These are phyloP conservation scores for Ispidina picta DNA, from an alignment of 2,797 vertebrate species.

Conservation along the genomic window DNA sequence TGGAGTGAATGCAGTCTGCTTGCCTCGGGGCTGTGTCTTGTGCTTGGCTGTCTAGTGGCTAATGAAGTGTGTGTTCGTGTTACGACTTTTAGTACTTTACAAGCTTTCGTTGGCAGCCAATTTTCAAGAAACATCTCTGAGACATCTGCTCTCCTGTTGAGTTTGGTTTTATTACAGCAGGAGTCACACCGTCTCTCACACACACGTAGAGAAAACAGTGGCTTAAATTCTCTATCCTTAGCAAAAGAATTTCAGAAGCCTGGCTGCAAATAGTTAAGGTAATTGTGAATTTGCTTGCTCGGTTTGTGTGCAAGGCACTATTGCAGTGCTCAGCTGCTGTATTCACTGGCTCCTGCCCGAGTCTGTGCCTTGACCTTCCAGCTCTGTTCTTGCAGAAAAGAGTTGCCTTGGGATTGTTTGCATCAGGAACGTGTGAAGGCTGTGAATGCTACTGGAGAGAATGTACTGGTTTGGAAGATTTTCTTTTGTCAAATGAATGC, in stretches of 20 bases:
- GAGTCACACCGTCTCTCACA: not conserved
- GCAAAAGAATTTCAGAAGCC: not conserved
- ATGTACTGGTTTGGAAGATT: not conserved
- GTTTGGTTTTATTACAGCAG: not conserved
- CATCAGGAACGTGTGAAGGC: not conserved
- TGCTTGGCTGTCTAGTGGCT: not conserved
- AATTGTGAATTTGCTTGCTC: not conserved
- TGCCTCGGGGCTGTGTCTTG: not conserved
- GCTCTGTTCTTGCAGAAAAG: not conserved
- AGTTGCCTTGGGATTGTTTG: not conserved
- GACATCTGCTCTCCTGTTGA: not conserved
- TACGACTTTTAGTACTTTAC: not conserved
- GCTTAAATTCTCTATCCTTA: not conserved
- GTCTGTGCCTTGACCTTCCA: rapidly evolving
- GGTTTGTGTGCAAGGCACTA: not conserved
- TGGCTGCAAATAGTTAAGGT: not conserved
- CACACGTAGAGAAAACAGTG: not conserved
- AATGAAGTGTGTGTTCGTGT: constrained; percentile 7
- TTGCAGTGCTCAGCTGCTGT: not conserved
- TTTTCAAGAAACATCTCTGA: not conserved
- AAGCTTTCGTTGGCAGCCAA: not conserved
- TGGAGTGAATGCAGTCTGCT: not conserved
- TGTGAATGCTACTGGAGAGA: not conserved
- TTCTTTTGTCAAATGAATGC: not conserved
- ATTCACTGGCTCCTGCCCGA: rapidly evolving